Base-by-base conservation (phyloP, 2,113 vertebrate genomes). In the Pterocles burchelli region DNA sequence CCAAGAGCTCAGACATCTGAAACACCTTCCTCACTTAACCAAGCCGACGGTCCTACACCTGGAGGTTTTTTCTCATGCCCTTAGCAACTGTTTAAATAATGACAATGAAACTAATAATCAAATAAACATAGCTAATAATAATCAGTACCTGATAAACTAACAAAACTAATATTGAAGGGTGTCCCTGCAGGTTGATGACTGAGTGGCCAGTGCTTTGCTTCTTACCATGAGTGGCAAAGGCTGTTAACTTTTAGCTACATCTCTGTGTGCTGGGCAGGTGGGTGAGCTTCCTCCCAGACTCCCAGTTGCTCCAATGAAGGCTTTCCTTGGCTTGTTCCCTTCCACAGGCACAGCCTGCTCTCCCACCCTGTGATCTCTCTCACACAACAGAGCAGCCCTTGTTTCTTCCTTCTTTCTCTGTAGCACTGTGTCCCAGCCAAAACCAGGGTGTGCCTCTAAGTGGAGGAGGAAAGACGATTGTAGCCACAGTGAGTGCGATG, bases 41-140 rank as follows among this genome's bases (percentile, higher is more conserved):
- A 66, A 51, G 54, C 43, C 5, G 12, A 11, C 1, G 1, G 19
- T 52, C 51, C 18, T 65, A 8, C 0, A 1, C 26, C 75, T 76
- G 72, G 38, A 75, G 31, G 19, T 83, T 49, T 43, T 34, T 71
- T 61, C 58, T 83, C 34, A 20, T 75, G 54, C 9, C 13, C 7
- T 95, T 77, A 24, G 26, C 28, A 70, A 12, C 26, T 61, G 24
- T 31, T 93, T 51, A 11, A 48, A 70, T 31, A 51, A 17, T 10
- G 33, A 24, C 57, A 82, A 16, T 74, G 46, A 58, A 71, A 58
- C n/a, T 80, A 79, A 28, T 17, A 36, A 15, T 34, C 19, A 13
- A 36, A 19, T 11, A 55, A 79, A 48, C 29, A 51, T 57, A 43
- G 33, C 54, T 74, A 22, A 41, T 67, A 43, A 55, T 49, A 79